phyloP scores from a whole-genome alignment of 2,113 vertebrate genomes.

The Corydoras sp. region DNA sequence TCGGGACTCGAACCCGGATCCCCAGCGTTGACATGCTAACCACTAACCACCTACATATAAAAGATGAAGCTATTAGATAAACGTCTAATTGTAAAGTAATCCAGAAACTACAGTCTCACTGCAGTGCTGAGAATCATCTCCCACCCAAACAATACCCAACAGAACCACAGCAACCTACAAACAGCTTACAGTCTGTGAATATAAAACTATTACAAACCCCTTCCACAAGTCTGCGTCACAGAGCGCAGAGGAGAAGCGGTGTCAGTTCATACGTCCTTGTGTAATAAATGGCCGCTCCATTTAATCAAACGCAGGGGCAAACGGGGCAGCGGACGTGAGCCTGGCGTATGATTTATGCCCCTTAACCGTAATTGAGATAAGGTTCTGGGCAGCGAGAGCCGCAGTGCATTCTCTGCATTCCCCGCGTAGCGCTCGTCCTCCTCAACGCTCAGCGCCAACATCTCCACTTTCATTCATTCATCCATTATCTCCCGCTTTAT shows the following conservation, averaged over 20 bases:
- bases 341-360: constrained; percentile 20
- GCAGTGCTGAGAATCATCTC: no score
- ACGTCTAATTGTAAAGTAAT: no score
- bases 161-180: no score
- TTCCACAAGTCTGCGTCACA: not conserved
- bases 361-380: not conserved
- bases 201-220: not conserved
- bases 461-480: not conserved
- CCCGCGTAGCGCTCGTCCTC: not conserved
- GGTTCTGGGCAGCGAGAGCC: not conserved
- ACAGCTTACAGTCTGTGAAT: no score
- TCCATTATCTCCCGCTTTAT: no score
- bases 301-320: constrained; percentile 13
- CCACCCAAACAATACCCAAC: no score
- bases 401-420: not conserved
- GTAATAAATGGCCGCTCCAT: constrained; percentile 25
- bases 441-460: not conserved
- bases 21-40: no score
- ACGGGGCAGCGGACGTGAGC: not conserved
- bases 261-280: not conserved
- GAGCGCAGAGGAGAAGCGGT: no score
- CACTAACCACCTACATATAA: no score
- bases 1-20: no score
- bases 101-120: no score
- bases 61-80: no score